Conservation (phyloP, 1,140 invertebrate genomes). For the Bombyx mori region ASM3026992v2 NC_085114.1:10716501-10717000, state of each 20-base stretch:
- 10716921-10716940: no score
- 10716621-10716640: conserved; percentile 58
- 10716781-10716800: conserved; percentile 56
- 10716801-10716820: conserved; percentile 60
- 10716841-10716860: not conserved
- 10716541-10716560: conserved; percentile 73
- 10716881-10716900: no score
- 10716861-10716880: no score
- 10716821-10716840: conserved; percentile 41
- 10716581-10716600: conserved; percentile 77
- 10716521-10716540: conserved; percentile 76
- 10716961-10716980: no score
- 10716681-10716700: conserved; percentile 69
- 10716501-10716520: conserved; percentile 78
- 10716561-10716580: conserved; percentile 73
- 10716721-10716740: conserved; percentile 55
- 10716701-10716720: conserved; percentile 56
- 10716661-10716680: conserved; percentile 51
- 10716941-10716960: no score
- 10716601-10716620: conserved; percentile 51
- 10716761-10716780: conserved; percentile 45
- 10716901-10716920: no score
- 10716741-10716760: conserved; percentile 51
- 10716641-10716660: conserved; percentile 39
- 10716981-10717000: no score